Base-by-base conservation (phyloP, 2,797 vertebrate genomes). In the Eidolon dupreanum region DNA sequence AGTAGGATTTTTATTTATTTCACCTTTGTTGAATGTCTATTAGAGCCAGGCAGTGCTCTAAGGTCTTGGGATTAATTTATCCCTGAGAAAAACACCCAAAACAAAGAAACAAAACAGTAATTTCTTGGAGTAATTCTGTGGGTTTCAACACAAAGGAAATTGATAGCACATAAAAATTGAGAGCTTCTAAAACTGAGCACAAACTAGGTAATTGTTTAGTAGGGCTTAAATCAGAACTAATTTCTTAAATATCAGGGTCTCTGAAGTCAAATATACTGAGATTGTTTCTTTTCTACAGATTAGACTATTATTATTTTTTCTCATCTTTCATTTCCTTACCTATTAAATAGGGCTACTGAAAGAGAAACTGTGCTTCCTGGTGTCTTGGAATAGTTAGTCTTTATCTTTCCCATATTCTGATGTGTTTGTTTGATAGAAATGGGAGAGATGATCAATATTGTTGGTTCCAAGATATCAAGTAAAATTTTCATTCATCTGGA, bases 1-100 rank as follows among this genome's bases (percentile, higher is more conserved):
- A 77, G 43, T 70, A 38, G 26, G 6, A 81, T 43, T 91, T 28
- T 92, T 10, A 93, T 88, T 95, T 57, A 66, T 86, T 93, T 96
- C 9, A 92, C 26, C 17, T 92, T 77, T 79, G 8, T 59, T 92
- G 28, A 74, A 12, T 74, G 12, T 84, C 55, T 43, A 0, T 55
- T 53, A 87, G 57, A 93, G 17, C 24, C 49, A 94, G 31, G 19
- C 38, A 70, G 0, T 59, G 26, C 88, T 70, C 26, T 55, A 49
- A 13, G 16, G 6, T 73, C 17, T 73, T 61, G 73, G 22, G n/a
- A 59, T 77, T 92, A 24, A 89, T 77, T 95, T 89, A 92, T 88
- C 41, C 41, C 28, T 77, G 8, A 77, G 49, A 4, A 59, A 61
- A 90, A 88, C 28, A 55, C 5, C 41, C 13, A 59, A 81, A 82